Evolutionary conservation across 2,888 invertebrate species (phyloP).

Genomic region (Drosophila greeni): DNA sequence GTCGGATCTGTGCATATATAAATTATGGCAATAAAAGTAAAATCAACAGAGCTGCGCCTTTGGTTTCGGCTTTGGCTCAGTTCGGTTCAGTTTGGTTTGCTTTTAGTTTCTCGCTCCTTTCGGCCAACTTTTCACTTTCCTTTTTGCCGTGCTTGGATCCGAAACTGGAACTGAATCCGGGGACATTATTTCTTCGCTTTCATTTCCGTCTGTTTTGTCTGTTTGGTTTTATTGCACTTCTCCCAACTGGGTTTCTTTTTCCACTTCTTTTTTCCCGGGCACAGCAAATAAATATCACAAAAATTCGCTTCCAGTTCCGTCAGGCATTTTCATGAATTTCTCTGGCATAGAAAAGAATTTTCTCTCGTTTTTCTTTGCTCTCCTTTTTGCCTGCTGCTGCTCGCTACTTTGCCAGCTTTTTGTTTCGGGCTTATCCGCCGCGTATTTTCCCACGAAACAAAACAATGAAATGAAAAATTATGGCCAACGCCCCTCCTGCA

Average conservation of each 20-base stretch:
- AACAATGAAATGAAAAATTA: slow-evolving; percentile 74
- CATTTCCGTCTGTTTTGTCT: slow-evolving; percentile 67
- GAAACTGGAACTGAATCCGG: slow-evolving; percentile 37
- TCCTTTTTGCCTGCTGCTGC: slow-evolving; percentile 24
- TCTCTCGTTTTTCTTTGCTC: slow-evolving; percentile 38
- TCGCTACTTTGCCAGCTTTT: slow-evolving; percentile 53
- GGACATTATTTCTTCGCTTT: slow-evolving; percentile 68
- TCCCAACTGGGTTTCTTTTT: slow-evolving; percentile 25
- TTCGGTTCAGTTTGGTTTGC: background rate
- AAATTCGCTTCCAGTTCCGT: slow-evolving; percentile 68
- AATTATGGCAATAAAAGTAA: slow-evolving; percentile 68
- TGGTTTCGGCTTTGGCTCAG: slow-evolving; percentile 34
- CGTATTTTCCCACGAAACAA: slow-evolving; percentile 57
- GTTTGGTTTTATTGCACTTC: slow-evolving; percentile 66
- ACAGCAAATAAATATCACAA: slow-evolving; percentile 66
- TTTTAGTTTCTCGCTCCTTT: slow-evolving; percentile 34
- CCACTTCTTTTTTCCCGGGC: slow-evolving; percentile 29
- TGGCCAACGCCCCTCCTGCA: slow-evolving; percentile 41
- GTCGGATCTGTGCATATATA: slow-evolving; percentile 44
- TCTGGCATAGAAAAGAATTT: slow-evolving; percentile 53
- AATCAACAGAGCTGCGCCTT: slow-evolving; percentile 53
- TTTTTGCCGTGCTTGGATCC: slow-evolving; percentile 32
- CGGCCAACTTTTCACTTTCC: slow-evolving; percentile 57
- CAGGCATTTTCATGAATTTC: slow-evolving; percentile 59
- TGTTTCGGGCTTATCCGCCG: slow-evolving; percentile 54